Evolutionary conservation across 2,113 vertebrate species (phyloP).

Genomic region (Fregata magnificens): DNA sequence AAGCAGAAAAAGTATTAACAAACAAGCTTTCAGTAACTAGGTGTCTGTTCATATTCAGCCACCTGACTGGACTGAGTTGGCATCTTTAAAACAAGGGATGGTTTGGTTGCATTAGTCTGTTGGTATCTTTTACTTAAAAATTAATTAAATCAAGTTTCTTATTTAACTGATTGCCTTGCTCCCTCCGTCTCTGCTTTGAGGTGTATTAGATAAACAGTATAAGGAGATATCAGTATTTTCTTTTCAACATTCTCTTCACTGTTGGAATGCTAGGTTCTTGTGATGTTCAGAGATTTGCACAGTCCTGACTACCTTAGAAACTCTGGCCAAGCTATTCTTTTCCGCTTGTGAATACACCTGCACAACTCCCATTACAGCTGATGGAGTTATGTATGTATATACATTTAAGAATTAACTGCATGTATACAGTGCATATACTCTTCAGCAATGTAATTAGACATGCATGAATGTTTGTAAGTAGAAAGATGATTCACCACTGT

Average conservation of each 20-base stretch:
- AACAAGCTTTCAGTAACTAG: background rate
- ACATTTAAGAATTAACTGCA: background rate
- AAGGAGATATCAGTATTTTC: background rate
- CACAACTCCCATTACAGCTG: background rate
- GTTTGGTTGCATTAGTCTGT: background rate
- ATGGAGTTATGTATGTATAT: background rate
- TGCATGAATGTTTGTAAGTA: background rate
- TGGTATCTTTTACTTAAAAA: background rate
- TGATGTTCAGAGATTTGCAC: background rate
- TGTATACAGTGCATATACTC: background rate
- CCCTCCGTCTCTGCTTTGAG: background rate
- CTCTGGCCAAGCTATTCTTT: background rate
- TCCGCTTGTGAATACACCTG: background rate
- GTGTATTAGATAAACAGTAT: background rate
- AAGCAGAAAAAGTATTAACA: background rate
- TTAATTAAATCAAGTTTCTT: background rate
- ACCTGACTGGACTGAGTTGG: background rate
- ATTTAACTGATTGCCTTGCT: background rate
- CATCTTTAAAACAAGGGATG: background rate
- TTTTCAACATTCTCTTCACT: background rate
- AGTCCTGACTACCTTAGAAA: background rate
- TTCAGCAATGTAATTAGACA: background rate
- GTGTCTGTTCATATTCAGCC: background rate
- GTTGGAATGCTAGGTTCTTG: background rate
- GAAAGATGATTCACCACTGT: background rate